Conservation (phyloP, 2,113 vertebrate species). For the Melanostigma gelatinosum region DNA sequence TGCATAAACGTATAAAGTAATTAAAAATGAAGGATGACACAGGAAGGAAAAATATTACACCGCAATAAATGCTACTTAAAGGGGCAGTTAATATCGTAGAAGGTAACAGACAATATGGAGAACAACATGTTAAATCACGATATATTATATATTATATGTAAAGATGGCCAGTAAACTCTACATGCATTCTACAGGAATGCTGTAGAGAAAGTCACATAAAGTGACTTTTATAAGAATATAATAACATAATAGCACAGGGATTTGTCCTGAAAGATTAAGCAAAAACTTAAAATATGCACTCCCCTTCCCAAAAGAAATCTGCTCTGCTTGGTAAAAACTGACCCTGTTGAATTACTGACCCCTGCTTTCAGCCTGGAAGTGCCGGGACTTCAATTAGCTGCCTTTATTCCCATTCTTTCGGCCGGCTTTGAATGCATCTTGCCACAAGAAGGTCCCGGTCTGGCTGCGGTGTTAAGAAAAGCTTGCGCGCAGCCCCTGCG, state of each 20-base stretch:
- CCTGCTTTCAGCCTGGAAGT: constrained; percentile 67
- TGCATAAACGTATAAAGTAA: background rate
- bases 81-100: background rate
- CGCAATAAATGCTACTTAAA: background rate
- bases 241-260: background rate
- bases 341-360: constrained; percentile 58
- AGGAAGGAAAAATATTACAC: background rate
- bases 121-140: background rate
- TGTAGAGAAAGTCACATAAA: background rate
- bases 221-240: background rate
- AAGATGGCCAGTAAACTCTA: background rate
- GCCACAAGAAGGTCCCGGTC: constrained; percentile 77
- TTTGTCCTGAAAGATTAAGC: constrained; percentile 7
- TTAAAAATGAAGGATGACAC: background rate
- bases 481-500: constrained; percentile 68
- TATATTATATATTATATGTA: background rate
- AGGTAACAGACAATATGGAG: background rate
- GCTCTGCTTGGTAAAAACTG: constrained; percentile 44
- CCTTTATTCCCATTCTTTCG: constrained; percentile 67
- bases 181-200: background rate
- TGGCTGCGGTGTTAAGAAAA: constrained; percentile 59
- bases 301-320: background rate
- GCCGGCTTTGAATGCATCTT: constrained; percentile 69
- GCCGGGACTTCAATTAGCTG: constrained; percentile 81
- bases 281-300: background rate